Conservation (phyloP, 2,113 vertebrate species). For the Probosciger aterrimus region DNA sequence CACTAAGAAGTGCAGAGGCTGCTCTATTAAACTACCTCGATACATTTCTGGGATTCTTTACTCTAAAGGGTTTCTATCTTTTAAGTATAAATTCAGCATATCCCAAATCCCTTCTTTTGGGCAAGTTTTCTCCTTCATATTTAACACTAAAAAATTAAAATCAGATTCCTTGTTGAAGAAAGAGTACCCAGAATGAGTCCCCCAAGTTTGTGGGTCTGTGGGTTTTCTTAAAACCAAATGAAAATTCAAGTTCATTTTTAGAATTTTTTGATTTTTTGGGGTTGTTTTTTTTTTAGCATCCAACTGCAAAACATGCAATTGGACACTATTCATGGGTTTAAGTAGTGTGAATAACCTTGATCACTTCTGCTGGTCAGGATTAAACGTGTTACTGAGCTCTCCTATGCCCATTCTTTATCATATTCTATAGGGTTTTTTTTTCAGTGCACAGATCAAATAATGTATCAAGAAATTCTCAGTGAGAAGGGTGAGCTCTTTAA, state of each 20-base stretch:
- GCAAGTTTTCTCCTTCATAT: neutral
- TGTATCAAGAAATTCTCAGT: neutral
- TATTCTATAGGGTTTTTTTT: neutral
- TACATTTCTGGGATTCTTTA: neutral
- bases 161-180: neutral
- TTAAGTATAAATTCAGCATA: neutral
- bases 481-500: constrained; percentile 43
- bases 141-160: neutral
- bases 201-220: neutral
- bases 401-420: neutral
- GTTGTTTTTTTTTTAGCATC: neutral
- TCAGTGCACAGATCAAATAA: neutral
- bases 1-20: neutral
- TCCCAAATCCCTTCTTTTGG: neutral
- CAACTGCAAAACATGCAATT: neutral
- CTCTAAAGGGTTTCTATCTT: neutral
- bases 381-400: neutral
- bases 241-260: neutral
- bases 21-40: neutral
- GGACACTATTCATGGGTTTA: neutral
- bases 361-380: neutral
- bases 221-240: neutral
- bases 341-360: neutral
- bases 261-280: neutral
- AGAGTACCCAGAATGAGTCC: neutral